Evolutionary conservation across 1,140 invertebrate genomes (phyloP).

Genomic region (Hylaeus volcanicus): DNA sequence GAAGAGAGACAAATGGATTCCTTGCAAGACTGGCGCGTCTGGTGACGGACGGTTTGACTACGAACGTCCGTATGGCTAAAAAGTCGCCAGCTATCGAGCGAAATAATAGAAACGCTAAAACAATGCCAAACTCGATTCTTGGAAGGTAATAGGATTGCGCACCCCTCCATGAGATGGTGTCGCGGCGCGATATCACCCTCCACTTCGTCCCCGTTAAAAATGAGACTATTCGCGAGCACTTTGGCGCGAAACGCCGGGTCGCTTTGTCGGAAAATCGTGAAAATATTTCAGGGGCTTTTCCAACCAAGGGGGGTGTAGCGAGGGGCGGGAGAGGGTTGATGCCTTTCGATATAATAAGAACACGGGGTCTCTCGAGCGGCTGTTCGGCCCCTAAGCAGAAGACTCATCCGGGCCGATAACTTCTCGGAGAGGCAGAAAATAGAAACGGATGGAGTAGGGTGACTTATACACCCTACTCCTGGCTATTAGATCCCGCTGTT

Average conservation of each 20-base stretch:
- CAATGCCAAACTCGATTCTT: not conserved
- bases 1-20: too few relatives aligned
- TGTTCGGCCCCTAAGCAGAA: slow-evolving; percentile 22
- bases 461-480: slow-evolving; percentile 19
- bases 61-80: too few relatives aligned
- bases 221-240: slow-evolving; percentile 73
- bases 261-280: slow-evolving; percentile 74
- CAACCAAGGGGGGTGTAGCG: not conserved
- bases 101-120: not conserved
- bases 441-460: slow-evolving; percentile 44
- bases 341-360: slow-evolving; percentile 64
- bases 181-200: not conserved
- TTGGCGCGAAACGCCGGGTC: slow-evolving; percentile 67
- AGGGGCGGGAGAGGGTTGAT: not conserved
- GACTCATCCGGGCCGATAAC: slow-evolving; percentile 41
- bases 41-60: too few relatives aligned
- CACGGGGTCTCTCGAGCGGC: slow-evolving; percentile 4
- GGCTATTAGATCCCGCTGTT: slow-evolving; percentile 5
- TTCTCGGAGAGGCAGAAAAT: slow-evolving; percentile 44
- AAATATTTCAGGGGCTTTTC: slow-evolving; percentile 72
- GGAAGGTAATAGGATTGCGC: slow-evolving; percentile 1
- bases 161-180: not conserved
- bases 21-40: too few relatives aligned
- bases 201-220: slow-evolving; percentile 65
- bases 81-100: too few relatives aligned